phyloP scores from a whole-genome alignment of 2,113 vertebrate genomes.

The Sturnus vulgaris region DNA sequence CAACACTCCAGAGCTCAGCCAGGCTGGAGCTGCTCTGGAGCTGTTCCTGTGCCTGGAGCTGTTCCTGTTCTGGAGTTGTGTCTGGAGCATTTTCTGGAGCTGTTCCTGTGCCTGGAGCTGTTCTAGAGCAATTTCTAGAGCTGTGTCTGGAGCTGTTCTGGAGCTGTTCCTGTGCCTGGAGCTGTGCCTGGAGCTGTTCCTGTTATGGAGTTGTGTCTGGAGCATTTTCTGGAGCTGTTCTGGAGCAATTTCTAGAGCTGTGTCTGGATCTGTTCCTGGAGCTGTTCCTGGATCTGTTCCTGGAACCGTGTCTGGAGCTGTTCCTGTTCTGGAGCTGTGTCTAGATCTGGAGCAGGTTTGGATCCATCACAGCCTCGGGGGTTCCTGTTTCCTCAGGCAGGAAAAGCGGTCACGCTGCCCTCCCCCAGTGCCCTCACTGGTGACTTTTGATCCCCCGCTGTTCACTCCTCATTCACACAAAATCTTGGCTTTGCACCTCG shows the following conservation, averaged over 20 bases:
- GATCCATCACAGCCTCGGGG: fast-evolving
- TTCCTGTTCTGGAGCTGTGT: too few relatives aligned
- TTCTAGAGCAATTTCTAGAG: not conserved
- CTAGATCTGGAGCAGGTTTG: not conserved
- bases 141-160: not conserved
- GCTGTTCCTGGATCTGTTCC: too few relatives aligned
- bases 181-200: not conserved
- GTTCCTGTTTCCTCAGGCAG: too few relatives aligned
- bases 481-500: not conserved
- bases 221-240: not conserved
- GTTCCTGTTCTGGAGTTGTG: too few relatives aligned
- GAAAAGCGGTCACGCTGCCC: fast-evolving
- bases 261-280: not conserved
- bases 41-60: too few relatives aligned
- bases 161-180: not conserved
- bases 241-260: not conserved
- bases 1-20: fast-evolving
- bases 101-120: not conserved
- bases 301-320: not conserved
- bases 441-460: fast-evolving
- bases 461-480: not conserved
- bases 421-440: not conserved
- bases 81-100: too few relatives aligned
- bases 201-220: not conserved
- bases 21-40: not conserved